Base-by-base conservation (phyloP, 2,888 invertebrate species). In the Ischnus inquisitorius region DNA sequence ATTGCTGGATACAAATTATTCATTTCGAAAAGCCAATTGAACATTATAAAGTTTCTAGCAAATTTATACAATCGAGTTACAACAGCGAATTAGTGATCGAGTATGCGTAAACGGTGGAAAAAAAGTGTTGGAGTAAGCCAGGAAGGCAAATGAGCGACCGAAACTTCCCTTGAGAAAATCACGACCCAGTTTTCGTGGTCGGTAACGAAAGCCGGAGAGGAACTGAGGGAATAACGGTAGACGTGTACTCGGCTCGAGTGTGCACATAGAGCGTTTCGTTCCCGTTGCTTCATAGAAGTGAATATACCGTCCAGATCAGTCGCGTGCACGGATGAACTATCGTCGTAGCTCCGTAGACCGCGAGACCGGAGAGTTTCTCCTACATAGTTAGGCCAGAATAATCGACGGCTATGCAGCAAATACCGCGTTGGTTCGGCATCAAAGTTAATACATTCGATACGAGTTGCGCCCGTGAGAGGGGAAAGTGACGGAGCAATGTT, bases 321-420 rank as follows among this genome's bases (percentile, higher is more conserved):
- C 71, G 60, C 43, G 41, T 39, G 57, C 43, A 46, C 67, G 39
- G 41, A 43, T 74, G 22, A 68, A 78, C 71, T 57, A 77, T 77
- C 82, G 8, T 67, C 60, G 51, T 51, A 41, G 19, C 25, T 67
- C 41, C 14, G 39, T 39, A 39, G 14, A 68, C 25, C 39, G 41
- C 16, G n/a, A n/a, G 46, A 57, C 46, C 82, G 28, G 25, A 48
- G 71, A 78, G 67, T 82, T 72, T 68, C 41, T 34, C 19, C 25
- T 78, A 22, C 51, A 39, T 72, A 51, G 39, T 78, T 60, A 62
- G 62, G 28, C 60, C 25, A 57, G 71, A 82, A 71, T 67, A 78
- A 72, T 78, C 74, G 72, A 67, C 46, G 54, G 57, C 19, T 65
- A 28, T 71, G 48, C 54, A 67, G 65, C 57, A 46, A 54, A 12